These are phyloP conservation scores for Austrofundulus limnaeus DNA, from an alignment of 2,113 vertebrate species.

Conservation along the genomic window DNA sequence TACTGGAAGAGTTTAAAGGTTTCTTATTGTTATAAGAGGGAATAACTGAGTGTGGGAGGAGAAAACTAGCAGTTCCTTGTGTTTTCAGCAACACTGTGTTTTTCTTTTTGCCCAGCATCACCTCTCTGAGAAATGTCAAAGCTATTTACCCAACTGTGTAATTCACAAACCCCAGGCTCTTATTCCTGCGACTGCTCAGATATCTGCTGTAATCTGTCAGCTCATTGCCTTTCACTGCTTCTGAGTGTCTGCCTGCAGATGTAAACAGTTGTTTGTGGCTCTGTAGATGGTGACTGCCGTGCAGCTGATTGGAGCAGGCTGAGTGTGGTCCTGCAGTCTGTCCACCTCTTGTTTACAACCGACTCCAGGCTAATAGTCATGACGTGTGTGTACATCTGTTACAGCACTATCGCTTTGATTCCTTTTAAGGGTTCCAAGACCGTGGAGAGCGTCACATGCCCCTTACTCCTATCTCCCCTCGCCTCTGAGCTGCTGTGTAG, in stretches of 20 bases:
- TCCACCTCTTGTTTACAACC: conserved; percentile 56
- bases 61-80: conserved; percentile 8
- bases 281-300: background rate
- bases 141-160: background rate
- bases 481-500: background rate
- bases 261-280: conserved; percentile 4
- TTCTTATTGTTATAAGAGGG: conserved; percentile 21
- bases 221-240: background rate
- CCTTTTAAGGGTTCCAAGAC: conserved; percentile 76
- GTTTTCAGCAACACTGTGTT: background rate
- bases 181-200: conserved; percentile 13
- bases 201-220: background rate
- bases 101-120: conserved; percentile 3
- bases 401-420: conserved; percentile 52
- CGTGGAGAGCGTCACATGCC: conserved; percentile 71
- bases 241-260: conserved; percentile 7
- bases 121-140: conserved; percentile 3
- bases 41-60: conserved; percentile 5
- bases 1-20: conserved; percentile 7
- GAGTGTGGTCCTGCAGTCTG: conserved; percentile 29
- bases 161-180: background rate
- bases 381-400: conserved; percentile 35
- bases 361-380: conserved; percentile 33
- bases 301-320: conserved; percentile 24
- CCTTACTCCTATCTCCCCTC: conserved; percentile 39